Base-by-base conservation (phyloP, 2,113 vertebrate genomes). In the Cyphomyrus plagiostoma region DNA sequence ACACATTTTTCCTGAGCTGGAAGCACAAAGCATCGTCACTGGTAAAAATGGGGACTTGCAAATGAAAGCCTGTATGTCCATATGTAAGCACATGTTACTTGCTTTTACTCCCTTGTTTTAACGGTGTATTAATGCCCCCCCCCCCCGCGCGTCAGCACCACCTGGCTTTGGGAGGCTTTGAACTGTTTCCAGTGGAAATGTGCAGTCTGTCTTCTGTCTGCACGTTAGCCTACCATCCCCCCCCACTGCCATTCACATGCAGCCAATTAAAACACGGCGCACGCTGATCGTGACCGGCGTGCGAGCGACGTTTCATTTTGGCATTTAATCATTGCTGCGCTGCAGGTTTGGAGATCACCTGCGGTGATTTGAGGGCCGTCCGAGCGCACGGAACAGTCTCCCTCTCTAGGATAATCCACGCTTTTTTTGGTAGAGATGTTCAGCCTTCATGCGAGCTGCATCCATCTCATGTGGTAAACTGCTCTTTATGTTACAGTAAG, bases 111-210 rank as follows among this genome's bases (percentile, higher is more conserved):
- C 26, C 70, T 53, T 89, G n/a, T 53, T 53, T 89, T 53, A 42
- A 58, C 35, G 19, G 49, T n/a, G 70, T 26, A 46, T 89, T 50
- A 89, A 26, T 52, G 48, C 74, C 74, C 74, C 35, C 30, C 15
- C 74, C 26, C 66, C 66, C 70, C 10, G 8, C 9, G 70, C 74
- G 39, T 77, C 74, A 77, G 30, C 74, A 77, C 74, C 74, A 77
- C 74, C 74, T 77, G 74, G 74, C 74, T 77, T 77, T 77, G 4
- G 74, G 74, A 89, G 8, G 17, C 49, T 74, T 77, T 30, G 26
- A 88, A 89, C 66, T 52, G 48, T 53, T 89, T 89, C n/a, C 70
- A 80, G 88, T 52, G 49, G 88, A 80, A 82, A 89, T 80, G n/a
- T 48, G 49, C 30, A 53, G 26, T 39, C 85, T 87, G 85, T 53